These are phyloP conservation scores for Rousettus leschenaultii DNA, from an alignment of 2,113 vertebrate genomes.

Conservation along the genomic window DNA sequence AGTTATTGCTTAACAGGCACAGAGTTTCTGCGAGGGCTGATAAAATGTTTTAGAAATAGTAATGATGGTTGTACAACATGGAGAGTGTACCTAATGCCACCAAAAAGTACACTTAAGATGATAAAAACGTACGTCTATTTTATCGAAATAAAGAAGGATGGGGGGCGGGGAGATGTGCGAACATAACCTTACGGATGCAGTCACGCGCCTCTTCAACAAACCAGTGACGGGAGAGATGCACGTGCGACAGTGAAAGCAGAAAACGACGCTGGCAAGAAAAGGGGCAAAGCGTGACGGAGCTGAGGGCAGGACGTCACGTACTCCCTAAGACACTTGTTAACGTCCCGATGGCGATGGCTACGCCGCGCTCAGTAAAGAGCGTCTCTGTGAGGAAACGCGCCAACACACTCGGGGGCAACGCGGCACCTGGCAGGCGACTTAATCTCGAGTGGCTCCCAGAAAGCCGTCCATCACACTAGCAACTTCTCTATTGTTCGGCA, in stretches of 20 bases:
- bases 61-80: not conserved
- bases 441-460: not conserved
- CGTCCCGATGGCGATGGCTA: fast-evolving
- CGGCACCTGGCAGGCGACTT: not conserved
- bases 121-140: not conserved
- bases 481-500: not conserved
- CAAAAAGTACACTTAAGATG: not conserved
- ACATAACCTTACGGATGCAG: too few relatives aligned
- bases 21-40: not conserved
- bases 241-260: not conserved
- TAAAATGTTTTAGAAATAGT: not conserved
- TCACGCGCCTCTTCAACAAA: not conserved
- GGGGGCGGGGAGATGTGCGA: not conserved
- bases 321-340: too few relatives aligned
- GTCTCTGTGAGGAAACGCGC: not conserved
- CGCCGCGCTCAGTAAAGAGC: fast-evolving
- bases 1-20: not conserved
- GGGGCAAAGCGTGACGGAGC: not conserved
- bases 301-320: not conserved
- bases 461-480: not conserved
- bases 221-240: not conserved
- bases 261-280: not conserved
- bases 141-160: not conserved
- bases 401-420: fast-evolving
- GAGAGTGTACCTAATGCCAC: not conserved